A percentile compares a stretch with the other conserved stretches of the same genome.
Evolutionary conservation across 2,888 invertebrate species (phyloP).

Genomic region (Pandemis corylana): DNA sequence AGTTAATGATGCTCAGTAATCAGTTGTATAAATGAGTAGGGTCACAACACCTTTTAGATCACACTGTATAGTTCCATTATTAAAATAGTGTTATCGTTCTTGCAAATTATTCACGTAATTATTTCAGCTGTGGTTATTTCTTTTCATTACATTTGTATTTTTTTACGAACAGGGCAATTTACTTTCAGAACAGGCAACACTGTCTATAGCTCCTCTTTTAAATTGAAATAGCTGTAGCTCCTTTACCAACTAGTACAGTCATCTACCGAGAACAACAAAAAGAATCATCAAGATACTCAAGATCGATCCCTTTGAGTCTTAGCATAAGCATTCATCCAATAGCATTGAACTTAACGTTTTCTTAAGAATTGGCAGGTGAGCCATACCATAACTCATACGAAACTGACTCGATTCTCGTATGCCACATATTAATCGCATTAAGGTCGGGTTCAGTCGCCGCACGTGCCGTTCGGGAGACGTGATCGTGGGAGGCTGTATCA

Average conservation of each 20-base stretch:
- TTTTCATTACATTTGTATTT: no score
- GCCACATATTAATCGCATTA: conserved; percentile 15
- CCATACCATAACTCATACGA: conserved; percentile 6
- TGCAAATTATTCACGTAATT: no score
- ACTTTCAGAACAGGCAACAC: no score
- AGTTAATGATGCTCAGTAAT: no score
- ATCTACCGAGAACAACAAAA: neutral
- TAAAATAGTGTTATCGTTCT: no score
- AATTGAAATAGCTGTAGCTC: neutral
- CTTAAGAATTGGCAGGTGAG: neutral
- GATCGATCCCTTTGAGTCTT: neutral
- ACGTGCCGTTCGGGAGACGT: conserved; percentile 3
- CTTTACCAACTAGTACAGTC: no score
- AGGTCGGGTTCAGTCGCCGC: neutral
- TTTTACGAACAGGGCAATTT: no score
- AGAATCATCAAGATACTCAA: neutral
- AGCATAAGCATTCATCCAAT: neutral
- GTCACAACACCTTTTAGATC: no score
- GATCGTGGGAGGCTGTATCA: conserved; percentile 8
- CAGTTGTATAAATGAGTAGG: no score
- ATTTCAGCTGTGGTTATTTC: no score
- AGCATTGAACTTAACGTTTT: neutral
- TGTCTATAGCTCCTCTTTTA: no score
- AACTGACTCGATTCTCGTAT: conserved; percentile 9
- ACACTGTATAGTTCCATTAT: no score